Evolutionary conservation across 1,140 invertebrate genomes (phyloP), one percentile per base, ranked within the genome.

Genomic region (Drosophila athabasca): DNA sequence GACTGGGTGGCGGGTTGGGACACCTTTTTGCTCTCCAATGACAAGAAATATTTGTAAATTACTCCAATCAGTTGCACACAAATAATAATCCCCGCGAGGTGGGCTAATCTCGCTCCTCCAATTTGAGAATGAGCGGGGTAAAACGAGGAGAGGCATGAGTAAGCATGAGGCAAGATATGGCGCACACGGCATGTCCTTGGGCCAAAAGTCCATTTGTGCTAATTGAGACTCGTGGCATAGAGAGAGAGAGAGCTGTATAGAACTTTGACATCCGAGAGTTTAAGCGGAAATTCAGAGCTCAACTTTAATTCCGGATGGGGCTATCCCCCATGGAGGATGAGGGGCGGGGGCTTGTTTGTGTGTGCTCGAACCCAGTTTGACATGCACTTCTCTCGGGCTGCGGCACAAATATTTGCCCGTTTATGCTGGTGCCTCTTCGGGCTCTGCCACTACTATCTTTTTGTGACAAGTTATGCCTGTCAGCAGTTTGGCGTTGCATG

Each of bases 391-490:
- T 69, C 50, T 39, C 51, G n/a, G 26, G 49, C 51, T 58, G 67
- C 19, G 35, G n/a, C 39, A 53, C 67, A 70, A 70, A 70, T 70
- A 70, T 70, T 70, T 70, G 45, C 35, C 4, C 49, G 67, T 58
- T 51, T 75, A 22, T 39, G 35, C 35, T 31, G 2, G 6, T 1
- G 15, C 3, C 31, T 35, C 8, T 24, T 39, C 41, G 15, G n/a
- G 39, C 22, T 48, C 24, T 31, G 29, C 24, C 29, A n/a, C 45
- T 87, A 11, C 45, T 87, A 55, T 75, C 66, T 82, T 66, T 72
- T 62, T 64, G 51, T 67, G 67, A 84, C 80, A 80, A 84, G 81
- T 78, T 82, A 88, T 85, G 82, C 83, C 74, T 75, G 83, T 78
- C 81, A 81, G 82, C 82, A 67, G 59, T 82, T 79, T 83, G 45